Evolutionary conservation across 1,140 invertebrate species (phyloP).

Genomic region (Apolygus lucorum): DNA sequence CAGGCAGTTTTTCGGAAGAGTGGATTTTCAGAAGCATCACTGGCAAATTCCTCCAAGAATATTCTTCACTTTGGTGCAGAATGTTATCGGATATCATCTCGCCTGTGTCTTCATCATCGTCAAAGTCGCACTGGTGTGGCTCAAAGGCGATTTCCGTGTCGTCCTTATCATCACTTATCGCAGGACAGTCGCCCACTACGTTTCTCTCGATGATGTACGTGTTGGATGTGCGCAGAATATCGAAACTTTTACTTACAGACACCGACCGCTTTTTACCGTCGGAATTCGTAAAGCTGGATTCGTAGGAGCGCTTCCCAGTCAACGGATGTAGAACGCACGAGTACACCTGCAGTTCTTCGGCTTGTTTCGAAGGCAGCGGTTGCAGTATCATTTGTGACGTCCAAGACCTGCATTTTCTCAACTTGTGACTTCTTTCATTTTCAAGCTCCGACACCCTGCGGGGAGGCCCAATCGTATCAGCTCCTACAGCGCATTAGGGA

Average conservation of each 20-base stretch:
- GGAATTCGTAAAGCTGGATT: neutral
- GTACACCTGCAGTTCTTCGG: slow-evolving; percentile 6
- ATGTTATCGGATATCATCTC: slow-evolving; percentile 8
- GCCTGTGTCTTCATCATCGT: neutral
- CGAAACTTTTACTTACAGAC: slow-evolving; percentile 1
- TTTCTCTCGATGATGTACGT: neutral
- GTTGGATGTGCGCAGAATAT: neutral
- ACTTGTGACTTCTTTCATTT: neutral
- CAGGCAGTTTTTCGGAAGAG: neutral
- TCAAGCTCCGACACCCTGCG: neutral
- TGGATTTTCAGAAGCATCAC: neutral
- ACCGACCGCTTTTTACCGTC: neutral
- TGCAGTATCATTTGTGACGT: neutral
- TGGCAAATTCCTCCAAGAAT: neutral
- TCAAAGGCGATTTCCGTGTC: neutral
- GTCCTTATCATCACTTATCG: neutral
- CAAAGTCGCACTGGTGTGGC: neutral
- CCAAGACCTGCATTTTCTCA: neutral
- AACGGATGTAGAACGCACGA: neutral
- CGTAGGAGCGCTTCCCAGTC: neutral
- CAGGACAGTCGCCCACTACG: neutral
- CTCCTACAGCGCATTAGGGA: neutral
- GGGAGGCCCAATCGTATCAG: slow-evolving; percentile 3
- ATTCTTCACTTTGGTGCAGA: neutral
- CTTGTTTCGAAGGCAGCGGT: neutral